Evolutionary conservation across 1,140 invertebrate genomes (phyloP).

Genomic region (Oryzaephilus surinamensis): DNA sequence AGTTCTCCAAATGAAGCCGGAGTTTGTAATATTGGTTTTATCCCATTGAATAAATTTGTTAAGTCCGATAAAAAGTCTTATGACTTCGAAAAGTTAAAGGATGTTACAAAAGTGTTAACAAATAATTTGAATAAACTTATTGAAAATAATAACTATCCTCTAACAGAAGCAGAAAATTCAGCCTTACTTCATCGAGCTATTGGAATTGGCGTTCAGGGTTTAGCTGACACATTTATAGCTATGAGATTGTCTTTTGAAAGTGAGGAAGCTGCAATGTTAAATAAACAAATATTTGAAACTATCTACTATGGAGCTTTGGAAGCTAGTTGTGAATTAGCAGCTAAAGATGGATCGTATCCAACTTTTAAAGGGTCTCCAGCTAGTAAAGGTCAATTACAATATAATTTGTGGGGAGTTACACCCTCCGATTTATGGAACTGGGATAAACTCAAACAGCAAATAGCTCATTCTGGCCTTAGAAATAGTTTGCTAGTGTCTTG

Average conservation of each 20-base stretch:
- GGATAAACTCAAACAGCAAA: constrained; percentile 71
- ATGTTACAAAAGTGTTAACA: constrained; percentile 81
- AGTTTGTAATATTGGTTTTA: constrained; percentile 96
- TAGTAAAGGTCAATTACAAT: constrained; percentile 93
- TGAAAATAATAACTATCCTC: constrained; percentile 93
- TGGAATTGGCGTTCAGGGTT: constrained; percentile 77
- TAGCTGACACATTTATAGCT: constrained; percentile 93
- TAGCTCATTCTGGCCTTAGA: constrained; percentile 81
- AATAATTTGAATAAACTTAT: constrained; percentile 96
- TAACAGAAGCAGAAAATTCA: constrained; percentile 77
- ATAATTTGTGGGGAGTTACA: constrained; percentile 96
- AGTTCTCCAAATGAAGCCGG: constrained; percentile 87
- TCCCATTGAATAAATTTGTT: constrained; percentile 96
- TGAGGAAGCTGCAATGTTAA: constrained; percentile 74
- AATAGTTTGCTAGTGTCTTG: constrained; percentile 94
- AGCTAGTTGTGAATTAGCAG: constrained; percentile 90
- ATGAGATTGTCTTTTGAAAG: constrained; percentile 91
- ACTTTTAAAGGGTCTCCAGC: constrained; percentile 86
- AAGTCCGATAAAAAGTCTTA: constrained; percentile 61
- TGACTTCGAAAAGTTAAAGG: constrained; percentile 82
- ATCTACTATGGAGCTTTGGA: constrained; percentile 96
- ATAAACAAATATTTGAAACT: constrained; percentile 96
- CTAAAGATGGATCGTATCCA: constrained; percentile 77
- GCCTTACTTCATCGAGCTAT: constrained; percentile 93
- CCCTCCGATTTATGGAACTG: constrained; percentile 88